Evolutionary conservation across 2,797 vertebrate species (phyloP).

Genomic region (Sebastes oblongus): DNA sequence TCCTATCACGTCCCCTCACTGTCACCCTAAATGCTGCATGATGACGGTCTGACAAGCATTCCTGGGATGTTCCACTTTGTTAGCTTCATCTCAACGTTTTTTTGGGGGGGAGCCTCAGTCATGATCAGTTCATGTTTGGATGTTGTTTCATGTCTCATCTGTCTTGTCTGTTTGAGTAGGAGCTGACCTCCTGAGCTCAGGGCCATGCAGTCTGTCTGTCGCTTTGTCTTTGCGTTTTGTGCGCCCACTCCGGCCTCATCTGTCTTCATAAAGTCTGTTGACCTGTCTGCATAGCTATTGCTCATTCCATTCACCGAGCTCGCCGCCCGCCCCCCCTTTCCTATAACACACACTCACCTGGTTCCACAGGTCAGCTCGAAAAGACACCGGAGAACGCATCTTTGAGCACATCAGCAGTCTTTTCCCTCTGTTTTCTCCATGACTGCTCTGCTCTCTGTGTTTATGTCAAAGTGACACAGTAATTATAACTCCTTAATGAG

Average conservation of each 20-base stretch:
- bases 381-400: slow-evolving; percentile 41
- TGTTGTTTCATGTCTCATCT: slow-evolving; percentile 46
- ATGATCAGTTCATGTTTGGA: slow-evolving; percentile 34
- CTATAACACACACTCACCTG: slow-evolving; percentile 56
- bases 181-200: slow-evolving; percentile 53
- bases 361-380: slow-evolving; percentile 62
- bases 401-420: slow-evolving; percentile 60
- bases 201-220: slow-evolving; percentile 64
- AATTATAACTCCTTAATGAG: slow-evolving; percentile 64
- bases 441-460: slow-evolving; percentile 44
- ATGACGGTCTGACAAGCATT: not conserved
- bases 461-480: slow-evolving; percentile 66
- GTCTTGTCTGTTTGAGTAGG: slow-evolving; percentile 57
- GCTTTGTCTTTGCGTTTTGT: slow-evolving; percentile 71
- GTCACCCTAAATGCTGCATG: slow-evolving; percentile 9
- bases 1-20: not conserved
- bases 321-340: not conserved
- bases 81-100: slow-evolving; percentile 1
- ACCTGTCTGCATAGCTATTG: slow-evolving; percentile 68
- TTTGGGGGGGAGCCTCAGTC: not conserved
- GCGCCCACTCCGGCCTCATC: slow-evolving; percentile 63
- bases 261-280: slow-evolving; percentile 73
- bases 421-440: slow-evolving; percentile 14
- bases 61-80: slow-evolving; percentile 26
- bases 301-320: slow-evolving; percentile 47